Evolutionary conservation across 2,113 vertebrate species (phyloP).

Genomic region (Dicerorhinus sumatrensis): DNA sequence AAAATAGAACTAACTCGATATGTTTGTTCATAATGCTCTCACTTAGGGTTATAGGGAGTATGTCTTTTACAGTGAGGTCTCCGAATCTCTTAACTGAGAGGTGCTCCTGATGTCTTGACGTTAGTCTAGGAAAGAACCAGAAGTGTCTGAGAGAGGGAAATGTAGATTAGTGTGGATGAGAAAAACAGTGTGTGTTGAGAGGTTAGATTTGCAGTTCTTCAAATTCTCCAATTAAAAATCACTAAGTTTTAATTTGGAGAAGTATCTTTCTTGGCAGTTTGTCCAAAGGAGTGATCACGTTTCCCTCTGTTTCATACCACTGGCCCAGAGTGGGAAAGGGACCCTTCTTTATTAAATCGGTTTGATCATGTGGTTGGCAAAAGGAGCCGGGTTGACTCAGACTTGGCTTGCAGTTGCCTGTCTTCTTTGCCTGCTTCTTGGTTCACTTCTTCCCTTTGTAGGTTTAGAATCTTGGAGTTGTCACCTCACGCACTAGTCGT

Average conservation of each 20-base stretch:
- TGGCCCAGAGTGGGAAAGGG: not conserved
- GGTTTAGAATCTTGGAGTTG: not conserved
- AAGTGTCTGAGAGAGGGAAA: not conserved
- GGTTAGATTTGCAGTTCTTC: not conserved
- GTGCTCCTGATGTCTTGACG: not conserved
- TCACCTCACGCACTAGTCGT: not conserved
- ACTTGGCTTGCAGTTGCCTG: not conserved
- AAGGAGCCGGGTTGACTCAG: not conserved
- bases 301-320: not conserved
- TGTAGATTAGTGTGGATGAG: not conserved
- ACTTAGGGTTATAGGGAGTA: not conserved
- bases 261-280: not conserved
- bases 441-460: not conserved
- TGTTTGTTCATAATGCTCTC: not conserved
- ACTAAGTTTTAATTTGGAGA: not conserved
- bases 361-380: not conserved
- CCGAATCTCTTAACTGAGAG: not conserved
- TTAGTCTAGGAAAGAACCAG: not conserved
- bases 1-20: not conserved
- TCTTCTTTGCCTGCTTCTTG: not conserved
- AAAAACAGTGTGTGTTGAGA: not conserved
- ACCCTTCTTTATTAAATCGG: not conserved
- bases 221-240: not conserved
- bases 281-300: not conserved
- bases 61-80: not conserved